phyloP scores from a whole-genome alignment of 92 coral and sea anemone species.

The Palythoa heliodiscus region DNA sequence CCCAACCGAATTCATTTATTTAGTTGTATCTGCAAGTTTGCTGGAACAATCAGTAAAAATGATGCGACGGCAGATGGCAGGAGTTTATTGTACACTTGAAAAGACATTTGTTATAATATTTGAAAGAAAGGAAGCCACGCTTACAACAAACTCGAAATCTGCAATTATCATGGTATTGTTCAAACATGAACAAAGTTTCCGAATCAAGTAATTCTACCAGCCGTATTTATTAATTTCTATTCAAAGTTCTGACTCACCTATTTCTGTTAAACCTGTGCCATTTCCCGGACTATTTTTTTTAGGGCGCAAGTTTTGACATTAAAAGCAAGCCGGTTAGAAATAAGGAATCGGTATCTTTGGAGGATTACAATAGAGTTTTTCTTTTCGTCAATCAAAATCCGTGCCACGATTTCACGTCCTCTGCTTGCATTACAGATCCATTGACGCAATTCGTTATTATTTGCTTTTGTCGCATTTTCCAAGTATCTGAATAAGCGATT shows the following conservation, averaged over 20 bases:
- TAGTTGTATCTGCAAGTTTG: slow-evolving; percentile 5
- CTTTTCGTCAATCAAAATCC: slow-evolving; percentile 12
- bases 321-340: not conserved
- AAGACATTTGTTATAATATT: slow-evolving; percentile 16
- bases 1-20: slow-evolving; percentile 26
- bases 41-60: slow-evolving; percentile 29
- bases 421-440: not conserved
- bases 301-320: not conserved
- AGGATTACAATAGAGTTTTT: not conserved
- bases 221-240: slow-evolving; percentile 26
- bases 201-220: slow-evolving; percentile 30
- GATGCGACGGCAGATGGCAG: slow-evolving; percentile 55
- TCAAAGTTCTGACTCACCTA: not conserved
- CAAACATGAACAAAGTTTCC: slow-evolving; percentile 33
- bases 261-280: slow-evolving; percentile 4
- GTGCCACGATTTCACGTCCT: slow-evolving; percentile 7
- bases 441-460: slow-evolving; percentile 16
- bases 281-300: not conserved
- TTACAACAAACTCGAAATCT: slow-evolving; percentile 80
- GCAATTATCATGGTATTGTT: slow-evolving; percentile 70
- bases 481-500: slow-evolving; percentile 17
- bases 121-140: slow-evolving; percentile 76
- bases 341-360: not conserved
- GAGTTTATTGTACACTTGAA: slow-evolving; percentile 54
- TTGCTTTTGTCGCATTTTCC: slow-evolving; percentile 25